A percentile compares a stretch with the other conserved stretches of the same genome.
Evolutionary conservation across 2,113 vertebrate species (phyloP).

Genomic region (Gyps fulvus): DNA sequence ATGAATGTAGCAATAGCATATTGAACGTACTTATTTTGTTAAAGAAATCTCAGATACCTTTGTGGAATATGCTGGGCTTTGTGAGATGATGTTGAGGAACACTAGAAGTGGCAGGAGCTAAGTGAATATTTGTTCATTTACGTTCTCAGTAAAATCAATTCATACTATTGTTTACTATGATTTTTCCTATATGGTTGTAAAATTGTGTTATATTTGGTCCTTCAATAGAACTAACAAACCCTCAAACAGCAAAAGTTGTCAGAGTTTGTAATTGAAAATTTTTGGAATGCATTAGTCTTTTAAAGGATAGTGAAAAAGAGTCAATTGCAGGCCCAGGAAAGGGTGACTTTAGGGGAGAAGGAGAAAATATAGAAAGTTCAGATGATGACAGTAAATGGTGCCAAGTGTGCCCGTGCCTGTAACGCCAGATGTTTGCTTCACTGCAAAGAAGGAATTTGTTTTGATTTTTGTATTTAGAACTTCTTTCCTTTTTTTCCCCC

Average conservation of each 20-base stretch:
- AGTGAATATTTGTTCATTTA: neutral
- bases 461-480: neutral
- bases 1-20: neutral
- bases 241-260: neutral
- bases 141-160: neutral
- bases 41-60: neutral
- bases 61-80: neutral
- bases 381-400: neutral
- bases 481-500: neutral
- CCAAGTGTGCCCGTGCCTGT: neutral
- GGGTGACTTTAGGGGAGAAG: neutral
- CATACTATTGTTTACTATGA: neutral
- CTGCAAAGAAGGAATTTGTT: neutral
- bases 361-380: neutral
- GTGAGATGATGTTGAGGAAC: neutral
- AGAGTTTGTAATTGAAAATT: neutral
- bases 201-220: neutral
- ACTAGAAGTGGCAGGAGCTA: neutral
- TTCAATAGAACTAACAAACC: neutral
- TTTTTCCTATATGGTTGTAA: neutral
- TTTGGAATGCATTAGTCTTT: neutral
- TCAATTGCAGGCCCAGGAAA: neutral
- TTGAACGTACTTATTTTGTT: neutral
- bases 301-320: neutral
- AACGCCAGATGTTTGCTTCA: neutral